Evolutionary conservation across 1,140 invertebrate species (phyloP).

Genomic region (Ericerus pela): DNA sequence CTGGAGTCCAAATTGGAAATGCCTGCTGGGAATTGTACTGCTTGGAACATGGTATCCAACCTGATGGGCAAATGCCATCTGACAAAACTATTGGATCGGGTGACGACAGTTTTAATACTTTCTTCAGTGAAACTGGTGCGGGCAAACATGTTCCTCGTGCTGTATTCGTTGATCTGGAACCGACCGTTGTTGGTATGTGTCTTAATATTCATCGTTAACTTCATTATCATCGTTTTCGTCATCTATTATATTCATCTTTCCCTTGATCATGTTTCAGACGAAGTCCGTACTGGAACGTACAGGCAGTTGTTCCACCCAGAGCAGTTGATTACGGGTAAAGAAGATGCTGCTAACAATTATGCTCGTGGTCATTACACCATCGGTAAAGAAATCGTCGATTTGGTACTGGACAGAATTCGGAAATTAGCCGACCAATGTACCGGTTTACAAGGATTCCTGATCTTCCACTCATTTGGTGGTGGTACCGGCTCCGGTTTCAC

Average conservation of each 20-base stretch:
- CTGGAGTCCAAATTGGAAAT: constrained; percentile 55
- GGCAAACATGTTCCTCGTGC: constrained; percentile 46
- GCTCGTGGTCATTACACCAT: constrained; percentile 54
- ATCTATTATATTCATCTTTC: neutral
- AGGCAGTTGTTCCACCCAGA: constrained; percentile 44
- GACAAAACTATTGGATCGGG: constrained; percentile 53
- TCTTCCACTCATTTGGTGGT: constrained; percentile 81
- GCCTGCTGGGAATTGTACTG: constrained; percentile 66
- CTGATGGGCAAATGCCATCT: constrained; percentile 70
- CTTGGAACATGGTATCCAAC: constrained; percentile 76
- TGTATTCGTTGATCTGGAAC: constrained; percentile 51
- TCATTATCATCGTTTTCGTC: too few relatives aligned
- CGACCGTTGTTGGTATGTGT: constrained; percentile 43
- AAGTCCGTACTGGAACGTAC: constrained; percentile 42
- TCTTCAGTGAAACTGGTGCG: constrained; percentile 35
- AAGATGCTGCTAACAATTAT: constrained; percentile 53
- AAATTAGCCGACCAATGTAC: constrained; percentile 67
- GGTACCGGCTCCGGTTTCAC: constrained; percentile 67
- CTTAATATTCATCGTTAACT: neutral
- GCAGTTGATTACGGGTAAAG: constrained; percentile 45
- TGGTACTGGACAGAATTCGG: constrained; percentile 50
- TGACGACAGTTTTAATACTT: constrained; percentile 58
- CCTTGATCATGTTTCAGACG: constrained; percentile 31
- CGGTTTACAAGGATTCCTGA: constrained; percentile 63
- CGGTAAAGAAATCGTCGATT: constrained; percentile 59